These are phyloP conservation scores for Cynopterus brachyotis DNA, from an alignment of 2,113 vertebrate genomes.

Conservation along the genomic window DNA sequence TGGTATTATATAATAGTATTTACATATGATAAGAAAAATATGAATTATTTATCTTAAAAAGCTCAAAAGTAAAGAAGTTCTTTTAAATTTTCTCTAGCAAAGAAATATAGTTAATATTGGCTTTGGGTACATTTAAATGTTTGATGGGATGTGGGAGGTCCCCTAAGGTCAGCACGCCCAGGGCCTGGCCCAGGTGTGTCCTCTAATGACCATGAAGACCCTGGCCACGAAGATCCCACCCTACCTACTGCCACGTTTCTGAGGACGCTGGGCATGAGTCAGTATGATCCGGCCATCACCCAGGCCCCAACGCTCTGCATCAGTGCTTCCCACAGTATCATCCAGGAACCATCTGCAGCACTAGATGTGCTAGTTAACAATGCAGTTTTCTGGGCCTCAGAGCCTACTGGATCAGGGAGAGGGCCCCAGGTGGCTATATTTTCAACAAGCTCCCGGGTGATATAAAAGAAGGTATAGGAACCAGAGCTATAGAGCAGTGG, in stretches of 20 bases:
- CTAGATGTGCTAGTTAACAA: background rate
- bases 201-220: background rate
- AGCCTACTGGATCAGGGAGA: background rate
- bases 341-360: background rate
- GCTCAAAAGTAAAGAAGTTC: background rate
- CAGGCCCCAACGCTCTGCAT: rapidly evolving
- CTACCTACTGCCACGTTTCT: background rate
- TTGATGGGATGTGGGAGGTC: background rate
- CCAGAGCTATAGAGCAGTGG: no score
- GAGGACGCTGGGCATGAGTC: background rate
- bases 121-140: background rate
- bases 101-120: background rate
- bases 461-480: background rate
- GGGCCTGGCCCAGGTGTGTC: background rate
- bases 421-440: background rate
- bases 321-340: background rate
- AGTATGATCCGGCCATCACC: background rate
- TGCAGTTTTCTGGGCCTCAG: background rate
- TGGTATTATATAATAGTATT: background rate
- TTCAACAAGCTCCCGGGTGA: background rate
- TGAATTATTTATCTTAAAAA: background rate
- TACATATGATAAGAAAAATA: background rate
- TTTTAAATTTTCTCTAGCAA: constrained; percentile 8
- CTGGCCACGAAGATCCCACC: no score
- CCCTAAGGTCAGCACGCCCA: background rate